Percentiles rank a stretch among this genome's conserved stretches.
Evolutionary conservation across 2,888 invertebrate species (phyloP).

Genomic region (Campoplex capitator): DNA sequence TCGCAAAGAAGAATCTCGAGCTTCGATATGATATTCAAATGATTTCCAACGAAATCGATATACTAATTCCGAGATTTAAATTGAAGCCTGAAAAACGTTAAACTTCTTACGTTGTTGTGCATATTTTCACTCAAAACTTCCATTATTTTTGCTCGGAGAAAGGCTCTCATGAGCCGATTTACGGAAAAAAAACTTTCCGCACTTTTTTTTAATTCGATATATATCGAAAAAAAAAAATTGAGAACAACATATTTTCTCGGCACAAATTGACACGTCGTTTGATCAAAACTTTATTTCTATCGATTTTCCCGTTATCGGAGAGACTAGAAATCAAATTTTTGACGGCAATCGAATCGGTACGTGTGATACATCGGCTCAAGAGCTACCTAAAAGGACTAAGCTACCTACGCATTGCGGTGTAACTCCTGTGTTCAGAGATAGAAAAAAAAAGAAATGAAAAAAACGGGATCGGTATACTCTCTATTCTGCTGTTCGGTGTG

Average conservation of each 20-base stretch:
- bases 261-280: background rate
- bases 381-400: constrained; percentile 54
- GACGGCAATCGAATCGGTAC: too few species aligned
- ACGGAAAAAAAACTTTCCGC: background rate
- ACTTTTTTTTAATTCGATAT: background rate
- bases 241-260: background rate
- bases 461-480: constrained; percentile 62
- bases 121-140: background rate
- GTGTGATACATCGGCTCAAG: constrained; percentile 24
- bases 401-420: constrained; percentile 60
- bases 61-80: constrained; percentile 13
- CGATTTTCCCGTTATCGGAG: background rate
- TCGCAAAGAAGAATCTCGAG: constrained; percentile 10
- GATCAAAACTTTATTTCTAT: background rate
- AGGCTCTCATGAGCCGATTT: background rate
- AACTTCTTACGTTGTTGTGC: background rate
- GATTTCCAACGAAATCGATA: constrained; percentile 30
- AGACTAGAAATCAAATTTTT: background rate
- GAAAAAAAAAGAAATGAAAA: background rate
- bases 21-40: constrained; percentile 31
- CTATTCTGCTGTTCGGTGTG: constrained; percentile 75
- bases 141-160: background rate
- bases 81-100: background rate
- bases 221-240: background rate
- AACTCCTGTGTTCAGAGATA: constrained; percentile 41